Evolutionary conservation across 1,140 invertebrate species (phyloP).

Genomic region (Condylostylus longicornis): DNA sequence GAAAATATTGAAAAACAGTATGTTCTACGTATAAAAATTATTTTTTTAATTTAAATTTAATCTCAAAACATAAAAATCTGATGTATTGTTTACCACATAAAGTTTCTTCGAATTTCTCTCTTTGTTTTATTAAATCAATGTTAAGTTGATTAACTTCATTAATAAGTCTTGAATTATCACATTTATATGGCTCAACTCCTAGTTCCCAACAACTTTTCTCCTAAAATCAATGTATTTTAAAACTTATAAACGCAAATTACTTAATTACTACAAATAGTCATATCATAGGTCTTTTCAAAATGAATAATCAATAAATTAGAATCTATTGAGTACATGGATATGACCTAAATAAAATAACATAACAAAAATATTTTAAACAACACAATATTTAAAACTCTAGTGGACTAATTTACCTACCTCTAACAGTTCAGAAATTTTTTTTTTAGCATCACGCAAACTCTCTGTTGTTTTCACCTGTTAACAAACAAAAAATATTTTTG

Average conservation of each 20-base stretch:
- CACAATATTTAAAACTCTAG: background rate
- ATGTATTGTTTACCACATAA: slow-evolving; percentile 17
- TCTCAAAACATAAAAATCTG: background rate
- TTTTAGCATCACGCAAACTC: slow-evolving; percentile 43
- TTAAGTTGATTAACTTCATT: slow-evolving; percentile 53
- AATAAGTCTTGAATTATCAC: slow-evolving; percentile 45
- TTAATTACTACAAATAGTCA: background rate
- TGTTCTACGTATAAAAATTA: background rate
- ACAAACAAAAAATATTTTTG: too few species aligned
- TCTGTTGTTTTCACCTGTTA: slow-evolving; percentile 62
- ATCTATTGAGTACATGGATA: background rate
- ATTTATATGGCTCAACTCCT: slow-evolving; percentile 45
- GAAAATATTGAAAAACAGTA: background rate
- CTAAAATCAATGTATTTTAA: slow-evolving; percentile 26
- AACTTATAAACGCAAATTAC: background rate
- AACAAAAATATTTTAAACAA: slow-evolving; percentile 10
- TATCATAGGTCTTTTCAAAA: background rate
- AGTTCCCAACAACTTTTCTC: slow-evolving; percentile 39
- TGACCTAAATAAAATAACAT: slow-evolving; percentile 8
- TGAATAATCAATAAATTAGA: background rate
- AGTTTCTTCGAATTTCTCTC: slow-evolving; percentile 32
- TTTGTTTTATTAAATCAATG: slow-evolving; percentile 43
- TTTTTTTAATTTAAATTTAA: background rate
- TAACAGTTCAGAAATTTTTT: slow-evolving; percentile 18
- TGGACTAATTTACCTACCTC: slow-evolving; percentile 16